phyloP scores from a whole-genome alignment of 1,140 invertebrate genomes.

The Philopotamus ludificatus region DNA sequence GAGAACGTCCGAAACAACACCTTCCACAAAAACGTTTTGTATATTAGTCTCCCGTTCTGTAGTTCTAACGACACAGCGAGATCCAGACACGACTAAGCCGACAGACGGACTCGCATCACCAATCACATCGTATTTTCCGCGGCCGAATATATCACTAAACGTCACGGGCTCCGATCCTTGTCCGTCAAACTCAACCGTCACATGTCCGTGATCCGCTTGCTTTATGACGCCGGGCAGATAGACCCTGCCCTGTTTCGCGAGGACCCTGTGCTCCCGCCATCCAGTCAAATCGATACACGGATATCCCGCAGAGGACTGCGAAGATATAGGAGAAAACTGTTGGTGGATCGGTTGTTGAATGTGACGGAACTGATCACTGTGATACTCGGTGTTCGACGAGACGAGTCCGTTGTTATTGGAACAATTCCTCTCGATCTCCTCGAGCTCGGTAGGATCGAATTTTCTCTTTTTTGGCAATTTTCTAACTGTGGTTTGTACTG shows the following conservation, averaged over 20 bases:
- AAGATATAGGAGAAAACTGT: conserved; percentile 48
- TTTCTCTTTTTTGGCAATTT: conserved; percentile 88
- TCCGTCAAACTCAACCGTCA: conserved; percentile 73
- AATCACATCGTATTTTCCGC: conserved; percentile 84
- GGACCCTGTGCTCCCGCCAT: conserved; percentile 86
- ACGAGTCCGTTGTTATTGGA: conserved; percentile 48
- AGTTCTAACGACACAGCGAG: conserved; percentile 60
- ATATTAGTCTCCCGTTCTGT: conserved; percentile 50
- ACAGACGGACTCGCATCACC: conserved; percentile 88
- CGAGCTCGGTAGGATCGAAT: conserved; percentile 79
- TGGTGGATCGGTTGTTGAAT: conserved; percentile 43
- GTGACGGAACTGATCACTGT: conserved; percentile 40
- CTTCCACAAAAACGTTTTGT: conserved; percentile 76
- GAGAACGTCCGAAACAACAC: conserved; percentile 72
- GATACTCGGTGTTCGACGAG: conserved; percentile 39
- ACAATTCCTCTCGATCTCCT: conserved; percentile 60
- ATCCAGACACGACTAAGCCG: conserved; percentile 62
- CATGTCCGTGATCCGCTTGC: conserved; percentile 60
- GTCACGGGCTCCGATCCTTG: conserved; percentile 58
- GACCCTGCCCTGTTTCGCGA: conserved; percentile 77
- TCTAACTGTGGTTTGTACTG: conserved; percentile 55
- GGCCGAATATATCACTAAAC: conserved; percentile 71
- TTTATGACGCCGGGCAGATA: conserved; percentile 82
- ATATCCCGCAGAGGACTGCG: conserved; percentile 44
- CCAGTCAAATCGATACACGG: conserved; percentile 78